These are phyloP conservation scores for Prosopocoilus inquinatus DNA, from an alignment of 2,888 invertebrate genomes.

Conservation along the genomic window DNA sequence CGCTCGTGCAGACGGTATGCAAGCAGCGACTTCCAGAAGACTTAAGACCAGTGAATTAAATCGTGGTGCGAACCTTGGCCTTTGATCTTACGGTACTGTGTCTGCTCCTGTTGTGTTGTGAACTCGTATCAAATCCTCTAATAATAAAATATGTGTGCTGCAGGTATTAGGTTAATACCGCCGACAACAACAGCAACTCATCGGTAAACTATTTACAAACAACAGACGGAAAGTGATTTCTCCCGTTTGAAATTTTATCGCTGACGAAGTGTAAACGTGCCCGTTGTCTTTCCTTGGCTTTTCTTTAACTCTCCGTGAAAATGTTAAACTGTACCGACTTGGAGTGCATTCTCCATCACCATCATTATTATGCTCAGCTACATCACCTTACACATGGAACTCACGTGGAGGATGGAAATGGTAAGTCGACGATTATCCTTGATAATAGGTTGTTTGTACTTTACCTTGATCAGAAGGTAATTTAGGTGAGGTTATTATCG, in stretches of 20 bases:
- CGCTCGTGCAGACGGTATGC: conserved; percentile 32
- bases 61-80: conserved; percentile 32
- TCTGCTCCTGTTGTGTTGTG: conserved; percentile 3
- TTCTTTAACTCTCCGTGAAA: conserved; percentile 33
- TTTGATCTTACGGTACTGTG: conserved; percentile 19
- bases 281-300: neutral
- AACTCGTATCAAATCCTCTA: no score
- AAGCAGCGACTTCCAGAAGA: conserved; percentile 18
- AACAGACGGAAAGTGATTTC: no score
- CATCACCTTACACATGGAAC: conserved; percentile 63
- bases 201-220: no score
- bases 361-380: conserved; percentile 71
- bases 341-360: conserved; percentile 74
- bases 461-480: conserved; percentile 37
- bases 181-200: no score
- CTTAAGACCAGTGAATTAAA: conserved; percentile 11
- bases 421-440: conserved; percentile 43
- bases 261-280: no score
- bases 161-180: no score
- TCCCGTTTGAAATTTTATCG: no score
- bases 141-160: no score
- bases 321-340: conserved; percentile 78
- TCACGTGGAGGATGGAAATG: conserved; percentile 66
- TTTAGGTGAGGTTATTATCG: conserved; percentile 19
- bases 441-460: conserved; percentile 24